A percentile compares a stretch with the other conserved stretches of the same genome.
These are phyloP conservation scores for Lamellibrachia columna DNA, from an alignment of 2,888 invertebrate species.

Conservation along the genomic window DNA sequence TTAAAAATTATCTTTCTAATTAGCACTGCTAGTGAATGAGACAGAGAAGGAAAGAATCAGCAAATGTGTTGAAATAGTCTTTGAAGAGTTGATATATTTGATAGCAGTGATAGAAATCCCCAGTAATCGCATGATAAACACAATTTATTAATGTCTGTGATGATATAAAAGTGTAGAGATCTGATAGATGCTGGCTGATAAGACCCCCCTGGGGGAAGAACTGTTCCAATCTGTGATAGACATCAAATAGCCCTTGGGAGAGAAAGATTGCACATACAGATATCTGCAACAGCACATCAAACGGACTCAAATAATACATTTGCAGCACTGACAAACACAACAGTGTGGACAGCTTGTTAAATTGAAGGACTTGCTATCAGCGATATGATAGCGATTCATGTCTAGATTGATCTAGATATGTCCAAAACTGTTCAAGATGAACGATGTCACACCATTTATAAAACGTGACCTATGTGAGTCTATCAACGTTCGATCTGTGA, in stretches of 20 bases:
- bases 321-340: not conserved
- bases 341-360: not conserved
- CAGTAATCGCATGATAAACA: not conserved
- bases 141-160: slow-evolving; percentile 16
- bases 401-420: not conserved
- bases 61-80: not conserved
- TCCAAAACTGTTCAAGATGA: not conserved
- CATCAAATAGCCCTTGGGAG: not conserved
- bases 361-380: not conserved
- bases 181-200: not conserved
- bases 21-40: not conserved
- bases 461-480: not conserved
- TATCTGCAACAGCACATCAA: not conserved
- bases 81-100: not conserved
- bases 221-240: not conserved
- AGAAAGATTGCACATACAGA: not conserved
- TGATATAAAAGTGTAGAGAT: not conserved
- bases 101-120: not conserved
- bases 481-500: not conserved
- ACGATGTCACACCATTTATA: not conserved
- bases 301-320: slow-evolving; percentile 10
- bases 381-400: not conserved
- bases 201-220: not conserved
- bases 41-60: not conserved
- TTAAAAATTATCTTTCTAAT: not conserved